Evolutionary conservation across 2,888 invertebrate species (phyloP).

Genomic region (Tetragonula carbonaria): DNA sequence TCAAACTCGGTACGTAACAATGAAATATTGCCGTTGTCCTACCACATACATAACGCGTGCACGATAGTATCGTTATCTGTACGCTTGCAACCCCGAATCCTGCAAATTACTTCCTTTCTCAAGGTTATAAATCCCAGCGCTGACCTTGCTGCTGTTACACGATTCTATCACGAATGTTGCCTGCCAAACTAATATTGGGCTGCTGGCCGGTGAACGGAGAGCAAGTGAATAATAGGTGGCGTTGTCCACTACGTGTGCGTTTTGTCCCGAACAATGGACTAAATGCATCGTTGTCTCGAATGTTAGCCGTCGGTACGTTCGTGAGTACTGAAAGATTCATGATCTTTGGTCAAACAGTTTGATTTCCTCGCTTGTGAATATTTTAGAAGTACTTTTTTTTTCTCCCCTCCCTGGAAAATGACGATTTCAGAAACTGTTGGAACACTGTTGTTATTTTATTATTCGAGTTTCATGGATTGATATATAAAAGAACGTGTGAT

Average conservation of each 20-base stretch:
- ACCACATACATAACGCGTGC: too few relatives aligned
- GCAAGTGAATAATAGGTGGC: background rate
- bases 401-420: too few relatives aligned
- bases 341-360: background rate
- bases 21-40: background rate
- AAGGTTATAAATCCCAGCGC: background rate
- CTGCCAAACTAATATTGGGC: background rate
- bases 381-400: too few relatives aligned
- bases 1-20: too few relatives aligned
- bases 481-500: too few relatives aligned
- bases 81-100: background rate
- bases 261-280: background rate
- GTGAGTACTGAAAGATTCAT: background rate
- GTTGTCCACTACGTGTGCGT: background rate
- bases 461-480: too few relatives aligned
- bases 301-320: background rate
- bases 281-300: background rate
- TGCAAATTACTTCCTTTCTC: background rate
- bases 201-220: background rate
- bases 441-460: too few relatives aligned
- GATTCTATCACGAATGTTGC: slow-evolving; percentile 1
- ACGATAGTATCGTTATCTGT: background rate
- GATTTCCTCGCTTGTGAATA: too few relatives aligned
- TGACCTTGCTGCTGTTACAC: background rate
- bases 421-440: too few relatives aligned